These are phyloP conservation scores for Xyliphius kryptos DNA, from an alignment of 2,113 vertebrate genomes.

Conservation along the genomic window DNA sequence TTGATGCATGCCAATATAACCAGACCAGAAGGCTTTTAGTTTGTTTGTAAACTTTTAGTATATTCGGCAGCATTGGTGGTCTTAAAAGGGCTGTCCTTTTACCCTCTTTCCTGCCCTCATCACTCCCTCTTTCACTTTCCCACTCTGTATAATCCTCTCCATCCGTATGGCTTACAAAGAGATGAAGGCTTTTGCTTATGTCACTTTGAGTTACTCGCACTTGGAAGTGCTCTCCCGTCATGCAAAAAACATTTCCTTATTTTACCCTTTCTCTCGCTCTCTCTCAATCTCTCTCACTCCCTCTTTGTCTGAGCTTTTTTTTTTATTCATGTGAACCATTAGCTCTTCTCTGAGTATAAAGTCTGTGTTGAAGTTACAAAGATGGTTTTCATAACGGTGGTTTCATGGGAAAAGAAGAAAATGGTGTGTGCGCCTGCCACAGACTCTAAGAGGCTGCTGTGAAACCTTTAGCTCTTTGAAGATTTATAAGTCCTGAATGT, in stretches of 20 bases:
- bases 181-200: constrained; percentile 56
- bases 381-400: constrained; percentile 4
- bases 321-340: neutral
- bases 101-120: neutral
- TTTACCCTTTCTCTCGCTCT: too few relatives aligned
- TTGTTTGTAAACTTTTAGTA: too few relatives aligned
- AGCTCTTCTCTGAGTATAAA: neutral
- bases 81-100: constrained; percentile 23
- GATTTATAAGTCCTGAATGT: constrained; percentile 80
- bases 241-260: constrained; percentile 58
- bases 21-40: too few relatives aligned
- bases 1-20: too few relatives aligned
- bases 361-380: constrained; percentile 3
- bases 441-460: constrained; percentile 22
- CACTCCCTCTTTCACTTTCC: neutral
- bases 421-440: constrained; percentile 17
- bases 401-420: constrained; percentile 48
- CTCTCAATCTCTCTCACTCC: too few relatives aligned
- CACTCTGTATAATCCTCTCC: constrained; percentile 26
- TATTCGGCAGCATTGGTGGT: constrained; percentile 28
- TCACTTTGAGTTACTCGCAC: constrained; percentile 62
- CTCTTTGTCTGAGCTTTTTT: too few relatives aligned
- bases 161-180: constrained; percentile 45
- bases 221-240: constrained; percentile 56
- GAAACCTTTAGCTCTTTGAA: constrained; percentile 76